Conservation (phyloP, 1,140 invertebrate species). For the Colletes latitarsis region DNA sequence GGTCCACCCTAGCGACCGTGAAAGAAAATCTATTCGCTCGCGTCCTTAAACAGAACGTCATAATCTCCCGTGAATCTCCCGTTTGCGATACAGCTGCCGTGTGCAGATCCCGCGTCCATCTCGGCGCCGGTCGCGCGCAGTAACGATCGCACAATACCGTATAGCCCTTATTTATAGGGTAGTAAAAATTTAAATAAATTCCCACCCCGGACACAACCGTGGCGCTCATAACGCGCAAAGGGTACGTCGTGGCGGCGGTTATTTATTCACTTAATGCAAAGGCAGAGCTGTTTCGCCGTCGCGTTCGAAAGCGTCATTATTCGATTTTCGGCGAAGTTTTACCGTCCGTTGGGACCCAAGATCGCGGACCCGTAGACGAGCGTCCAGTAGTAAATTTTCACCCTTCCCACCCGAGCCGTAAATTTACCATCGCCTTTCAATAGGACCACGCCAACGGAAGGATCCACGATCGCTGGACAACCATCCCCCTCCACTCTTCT, state of each 20-base stretch:
- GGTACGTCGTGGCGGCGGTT: constrained; percentile 40
- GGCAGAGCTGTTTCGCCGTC: constrained; percentile 30
- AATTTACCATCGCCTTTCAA: constrained; percentile 73
- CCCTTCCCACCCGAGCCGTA: constrained; percentile 70
- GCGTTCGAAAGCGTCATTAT: constrained; percentile 47
- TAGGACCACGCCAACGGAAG: constrained; percentile 57
- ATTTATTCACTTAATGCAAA: constrained; percentile 71
- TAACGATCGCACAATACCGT: constrained; percentile 59
- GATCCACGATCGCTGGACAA: constrained; percentile 15
- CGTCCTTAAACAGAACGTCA: constrained; percentile 12
- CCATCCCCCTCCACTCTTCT: background rate
- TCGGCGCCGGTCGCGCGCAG: constrained; percentile 6
- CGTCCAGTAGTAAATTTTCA: constrained; percentile 74
- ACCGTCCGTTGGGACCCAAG: constrained; percentile 20
- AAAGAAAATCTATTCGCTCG: constrained; percentile 20
- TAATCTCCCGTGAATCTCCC: constrained; percentile 46
- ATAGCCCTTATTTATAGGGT: constrained; percentile 68
- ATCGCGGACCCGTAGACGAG: constrained; percentile 41
- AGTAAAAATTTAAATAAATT: constrained; percentile 74
- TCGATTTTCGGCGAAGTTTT: constrained; percentile 70
- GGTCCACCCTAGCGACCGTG: background rate
- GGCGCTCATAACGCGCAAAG: background rate
- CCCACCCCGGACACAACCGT: constrained; percentile 24
- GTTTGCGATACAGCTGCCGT: constrained; percentile 22
- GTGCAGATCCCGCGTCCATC: constrained; percentile 39